A percentile compares a stretch with the other conserved stretches of the same genome.
Evolutionary conservation across 2,113 vertebrate genomes (phyloP).

Genomic region (Gobiocypris rarus): DNA sequence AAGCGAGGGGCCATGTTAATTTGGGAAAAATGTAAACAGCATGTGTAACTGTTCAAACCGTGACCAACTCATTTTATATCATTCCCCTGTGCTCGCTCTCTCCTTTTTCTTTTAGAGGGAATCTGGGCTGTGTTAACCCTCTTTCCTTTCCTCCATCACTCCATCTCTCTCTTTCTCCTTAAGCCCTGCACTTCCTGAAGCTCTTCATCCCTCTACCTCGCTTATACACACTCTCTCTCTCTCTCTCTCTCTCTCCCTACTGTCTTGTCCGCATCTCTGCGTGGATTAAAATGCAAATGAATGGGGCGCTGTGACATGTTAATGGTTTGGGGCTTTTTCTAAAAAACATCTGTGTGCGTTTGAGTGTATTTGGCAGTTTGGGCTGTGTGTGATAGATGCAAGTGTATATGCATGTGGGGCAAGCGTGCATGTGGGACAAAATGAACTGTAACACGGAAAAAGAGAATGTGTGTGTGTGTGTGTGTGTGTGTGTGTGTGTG

Average conservation of each 20-base stretch:
- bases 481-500: constrained; percentile 21
- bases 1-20: constrained; percentile 84
- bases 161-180: constrained; percentile 54
- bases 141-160: constrained; percentile 57
- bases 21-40: constrained; percentile 88
- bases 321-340: constrained; percentile 25
- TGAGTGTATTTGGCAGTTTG: constrained; percentile 36
- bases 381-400: constrained; percentile 39
- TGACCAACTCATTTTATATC: constrained; percentile 86
- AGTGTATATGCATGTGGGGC: constrained; percentile 26
- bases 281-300: constrained; percentile 65
- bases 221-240: constrained; percentile 16
- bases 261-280: constrained; percentile 24
- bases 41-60: constrained; percentile 87
- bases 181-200: constrained; percentile 50
- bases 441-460: constrained; percentile 36
- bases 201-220: constrained; percentile 39
- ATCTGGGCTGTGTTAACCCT: constrained; percentile 80
- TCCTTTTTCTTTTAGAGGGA: constrained; percentile 57
- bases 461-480: constrained; percentile 22
- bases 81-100: constrained; percentile 75
- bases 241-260: constrained; percentile 1
- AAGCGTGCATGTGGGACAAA: constrained; percentile 27
- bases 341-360: constrained; percentile 23
- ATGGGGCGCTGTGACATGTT: constrained; percentile 64